Conservation (phyloP, 2,888 invertebrate species). For the Cinara cedri region DNA sequence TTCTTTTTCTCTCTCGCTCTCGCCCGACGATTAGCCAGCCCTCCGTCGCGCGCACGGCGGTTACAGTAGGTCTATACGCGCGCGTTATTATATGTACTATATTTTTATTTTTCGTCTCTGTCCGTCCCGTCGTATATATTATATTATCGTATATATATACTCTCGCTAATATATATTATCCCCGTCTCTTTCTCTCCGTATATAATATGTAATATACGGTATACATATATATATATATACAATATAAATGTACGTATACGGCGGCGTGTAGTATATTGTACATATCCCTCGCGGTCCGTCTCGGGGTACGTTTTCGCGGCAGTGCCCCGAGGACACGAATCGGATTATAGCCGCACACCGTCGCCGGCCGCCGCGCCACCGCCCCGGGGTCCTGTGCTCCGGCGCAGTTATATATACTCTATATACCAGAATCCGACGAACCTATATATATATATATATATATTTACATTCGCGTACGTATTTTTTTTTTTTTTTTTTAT, state of each 20-base stretch:
- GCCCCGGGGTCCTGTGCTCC: conserved; percentile 25
- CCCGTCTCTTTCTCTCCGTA: neutral
- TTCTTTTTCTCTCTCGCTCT: neutral
- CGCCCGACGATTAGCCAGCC: conserved; percentile 31
- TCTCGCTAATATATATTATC: neutral
- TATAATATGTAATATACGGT: neutral
- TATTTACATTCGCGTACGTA: neutral
- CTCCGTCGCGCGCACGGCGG: conserved; percentile 28
- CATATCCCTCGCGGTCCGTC: neutral
- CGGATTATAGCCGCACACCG: conserved; percentile 46
- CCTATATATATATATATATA: neutral
- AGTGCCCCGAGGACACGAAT: conserved; percentile 56
- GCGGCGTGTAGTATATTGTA: too few relatives aligned
- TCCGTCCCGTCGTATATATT: too few relatives aligned
- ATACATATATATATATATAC: too few relatives aligned
- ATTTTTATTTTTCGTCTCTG: too few relatives aligned
- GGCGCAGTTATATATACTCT: too few relatives aligned
- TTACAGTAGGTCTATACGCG: too few relatives aligned
- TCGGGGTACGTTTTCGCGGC: conserved; percentile 2
- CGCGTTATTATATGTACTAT: too few relatives aligned
- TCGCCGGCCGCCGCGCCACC: neutral
- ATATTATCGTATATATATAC: neutral
- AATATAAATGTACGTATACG: too few relatives aligned
- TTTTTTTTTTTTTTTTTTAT: neutral
- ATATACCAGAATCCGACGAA: conserved; percentile 16